Evolutionary conservation across 2,797 vertebrate species (phyloP), one percentile per base, ranked within the genome.

Genomic region (Denticeps clupeoides): DNA sequence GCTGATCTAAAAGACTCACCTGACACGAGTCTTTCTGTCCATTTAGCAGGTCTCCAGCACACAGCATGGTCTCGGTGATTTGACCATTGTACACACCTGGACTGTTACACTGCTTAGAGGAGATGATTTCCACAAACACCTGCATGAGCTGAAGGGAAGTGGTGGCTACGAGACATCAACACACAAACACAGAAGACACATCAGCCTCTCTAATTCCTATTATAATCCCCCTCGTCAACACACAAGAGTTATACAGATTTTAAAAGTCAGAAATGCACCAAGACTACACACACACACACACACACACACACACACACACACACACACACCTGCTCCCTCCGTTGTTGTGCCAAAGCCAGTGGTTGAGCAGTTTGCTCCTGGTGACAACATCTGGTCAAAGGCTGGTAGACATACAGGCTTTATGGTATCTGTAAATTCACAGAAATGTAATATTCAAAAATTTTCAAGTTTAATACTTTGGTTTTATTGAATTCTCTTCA

Each of bases 371-470:
- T 59, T 63, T 44, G 72, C 63, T 25, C 72, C 72, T 1, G 75
- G 64, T 51, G 57, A 35, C 55, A 87, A 81, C 1, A 21, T 75
- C 73, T 83, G 82, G 28, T 77, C 74, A 0, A 73, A 54, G 61
- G 61, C 76, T 41, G 87, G 87, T n/a, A 89, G 78, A 63, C 87
- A 89, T 59, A 74, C 81, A 3, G 87, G 84, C 60, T 83, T 81
- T 11, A 87, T 53, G 7, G 71, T 63, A 38, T 69, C 86, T 89
- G 70, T 4, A 60, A 44, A 10, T 56, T 15, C 10, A 45, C 12
- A 12, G 5, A 46, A 5, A 45, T 24, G 33, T 4, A 21, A 9
- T 3, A 24, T 8, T 22, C 25, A 8, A 8, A 10, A 2, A 24
- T 15, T 13, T 24, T 7, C 2, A 24, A 7, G 23, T 10, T 27